Evolutionary conservation across 2,888 invertebrate genomes (phyloP).

Genomic region (Allophyes oxyacanthae): DNA sequence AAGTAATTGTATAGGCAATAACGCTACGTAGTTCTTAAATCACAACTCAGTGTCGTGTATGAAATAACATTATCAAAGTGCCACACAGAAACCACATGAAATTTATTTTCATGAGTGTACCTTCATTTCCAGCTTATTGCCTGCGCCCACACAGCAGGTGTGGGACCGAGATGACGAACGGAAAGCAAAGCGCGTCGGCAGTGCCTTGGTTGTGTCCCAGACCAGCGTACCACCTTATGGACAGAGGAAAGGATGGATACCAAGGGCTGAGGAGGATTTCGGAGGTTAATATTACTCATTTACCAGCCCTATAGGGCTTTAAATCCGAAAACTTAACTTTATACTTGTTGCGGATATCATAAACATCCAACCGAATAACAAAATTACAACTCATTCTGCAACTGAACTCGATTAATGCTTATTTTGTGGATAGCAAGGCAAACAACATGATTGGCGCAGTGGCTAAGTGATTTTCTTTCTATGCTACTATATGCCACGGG

Average conservation of each 20-base stretch:
- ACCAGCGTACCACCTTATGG: constrained; percentile 98
- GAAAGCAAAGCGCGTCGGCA: constrained; percentile 86
- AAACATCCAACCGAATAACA: too few species aligned
- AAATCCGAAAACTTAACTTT: too few species aligned
- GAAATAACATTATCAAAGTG: constrained; percentile 23
- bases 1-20: too few species aligned
- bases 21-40: neutral
- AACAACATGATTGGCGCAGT: too few species aligned
- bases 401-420: too few species aligned
- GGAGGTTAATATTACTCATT: constrained; percentile 77
- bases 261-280: constrained; percentile 93
- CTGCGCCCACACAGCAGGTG: constrained; percentile 95
- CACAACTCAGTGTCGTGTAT: neutral
- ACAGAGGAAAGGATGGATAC: constrained; percentile 97
- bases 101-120: neutral
- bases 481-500: too few species aligned
- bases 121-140: constrained; percentile 91
- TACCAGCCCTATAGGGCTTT: neutral
- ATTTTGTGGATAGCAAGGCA: too few species aligned
- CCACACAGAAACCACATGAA: constrained; percentile 1
- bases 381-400: too few species aligned
- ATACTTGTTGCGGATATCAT: too few species aligned
- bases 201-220: constrained; percentile 93
- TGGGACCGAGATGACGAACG: constrained; percentile 97
- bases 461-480: too few species aligned